Base-by-base conservation (phyloP, 2,113 vertebrate genomes). In the Amblyornis subalaris region DNA sequence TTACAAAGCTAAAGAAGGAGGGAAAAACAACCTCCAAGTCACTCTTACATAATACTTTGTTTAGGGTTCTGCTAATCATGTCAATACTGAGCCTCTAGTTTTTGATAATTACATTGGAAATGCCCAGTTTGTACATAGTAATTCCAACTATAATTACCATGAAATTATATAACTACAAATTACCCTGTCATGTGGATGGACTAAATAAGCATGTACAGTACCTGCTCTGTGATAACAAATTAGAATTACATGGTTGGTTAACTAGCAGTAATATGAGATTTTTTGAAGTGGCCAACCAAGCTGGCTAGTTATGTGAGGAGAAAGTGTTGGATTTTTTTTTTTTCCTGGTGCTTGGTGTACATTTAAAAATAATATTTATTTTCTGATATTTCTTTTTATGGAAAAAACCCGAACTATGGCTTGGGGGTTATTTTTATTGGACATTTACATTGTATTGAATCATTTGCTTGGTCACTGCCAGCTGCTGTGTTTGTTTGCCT, bases 81-180 rank as follows among this genome's bases (percentile, higher is more conserved):
- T 94, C 81, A 91, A 92, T 80, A 91, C 36, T 23, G 55, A 88
- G 88, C 89, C 91, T 91, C 67, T 94, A 83, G 86, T 89, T 94
- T 80, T 95, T 96, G 86, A 85, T 97, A 95, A 97, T 96, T 95
- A 93, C 58, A 48, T 90, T 94, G 91, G 92, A 88, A 96, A 84
- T 88, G 72, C 91, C 90, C 88, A 38, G 86, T 96, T 96, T 97
- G 94, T 95, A 95, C 82, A 71, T 86, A 93, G 84, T 90, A 95
- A 96, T 97, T 96, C 94, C 21, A 61, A 18, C 81, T 62, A 18
- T 97, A 97, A 97, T 98, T 97, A 88, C 93, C 69, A 86, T 96
- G 97, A 97, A 96, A 97, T 98, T 97, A 93, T 93, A 55, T 93
- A 97, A 96, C 94, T 97, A 79, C 96, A 92, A 97, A 97, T 97